Evolutionary conservation across 2,113 vertebrate species (phyloP).

Genomic region (Bostrychus sinensis): DNA sequence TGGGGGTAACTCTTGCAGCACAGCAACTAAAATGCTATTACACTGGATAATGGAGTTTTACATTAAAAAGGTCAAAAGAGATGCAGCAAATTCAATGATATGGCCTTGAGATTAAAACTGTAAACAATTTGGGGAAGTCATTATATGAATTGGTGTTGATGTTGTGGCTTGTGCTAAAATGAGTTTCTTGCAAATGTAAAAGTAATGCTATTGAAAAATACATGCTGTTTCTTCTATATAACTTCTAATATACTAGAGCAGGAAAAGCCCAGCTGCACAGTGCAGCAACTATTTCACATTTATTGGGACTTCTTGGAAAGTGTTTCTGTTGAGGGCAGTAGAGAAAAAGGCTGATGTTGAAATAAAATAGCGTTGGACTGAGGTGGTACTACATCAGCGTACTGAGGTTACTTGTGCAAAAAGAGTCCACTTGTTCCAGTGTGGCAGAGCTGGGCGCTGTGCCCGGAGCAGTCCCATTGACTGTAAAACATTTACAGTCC

Average conservation of each 20-base stretch:
- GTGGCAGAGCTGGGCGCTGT: constrained; percentile 41
- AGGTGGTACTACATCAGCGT: constrained; percentile 38
- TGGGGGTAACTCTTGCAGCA: constrained; percentile 22
- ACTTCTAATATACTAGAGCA: not conserved
- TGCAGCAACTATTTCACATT: constrained; percentile 2
- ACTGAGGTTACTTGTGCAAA: constrained; percentile 32
- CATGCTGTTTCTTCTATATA: too few relatives aligned
- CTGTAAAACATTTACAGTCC: constrained; percentile 59
- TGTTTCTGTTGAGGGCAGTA: constrained; percentile 9
- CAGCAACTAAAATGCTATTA: constrained; percentile 30
- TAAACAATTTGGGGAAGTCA: constrained; percentile 12
- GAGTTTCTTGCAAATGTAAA: not conserved
- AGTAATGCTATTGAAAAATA: not conserved
- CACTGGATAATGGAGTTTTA: constrained; percentile 13
- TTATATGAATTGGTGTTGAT: not conserved
- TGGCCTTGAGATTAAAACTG: constrained; percentile 30
- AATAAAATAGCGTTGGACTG: constrained; percentile 25
- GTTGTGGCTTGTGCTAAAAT: not conserved
- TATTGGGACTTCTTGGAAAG: constrained; percentile 4
- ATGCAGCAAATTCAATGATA: constrained; percentile 19
- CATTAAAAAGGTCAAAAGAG: constrained; percentile 23
- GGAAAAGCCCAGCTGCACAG: not conserved
- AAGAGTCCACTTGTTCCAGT: constrained; percentile 30
- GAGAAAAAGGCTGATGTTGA: constrained; percentile 25
- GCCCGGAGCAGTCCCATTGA: constrained; percentile 46